phyloP scores from a whole-genome alignment of 2,797 vertebrate genomes.

The Chiloscyllium punctatum region DNA sequence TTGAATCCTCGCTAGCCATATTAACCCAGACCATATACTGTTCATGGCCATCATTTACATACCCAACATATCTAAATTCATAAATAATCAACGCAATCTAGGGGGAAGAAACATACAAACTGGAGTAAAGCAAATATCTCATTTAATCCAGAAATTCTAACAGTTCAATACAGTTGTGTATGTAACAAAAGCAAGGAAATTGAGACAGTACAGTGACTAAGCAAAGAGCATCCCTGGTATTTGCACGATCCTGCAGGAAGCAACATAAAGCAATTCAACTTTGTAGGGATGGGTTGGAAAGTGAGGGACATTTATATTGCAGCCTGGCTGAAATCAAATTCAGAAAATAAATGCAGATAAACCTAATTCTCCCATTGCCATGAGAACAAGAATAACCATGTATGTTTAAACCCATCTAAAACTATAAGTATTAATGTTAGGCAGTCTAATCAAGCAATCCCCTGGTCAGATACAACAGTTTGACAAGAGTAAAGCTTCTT shows the following conservation, averaged over 20 bases:
- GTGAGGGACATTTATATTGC: background rate
- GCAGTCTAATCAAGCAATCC: background rate
- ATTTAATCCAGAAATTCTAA: background rate
- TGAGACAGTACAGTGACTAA: background rate
- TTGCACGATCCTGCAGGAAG: background rate
- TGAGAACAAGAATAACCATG: background rate
- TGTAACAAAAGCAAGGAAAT: background rate
- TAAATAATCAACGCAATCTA: background rate
- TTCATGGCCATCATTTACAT: background rate
- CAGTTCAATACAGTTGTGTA: background rate
- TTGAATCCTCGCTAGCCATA: no score
- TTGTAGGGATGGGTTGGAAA: background rate
- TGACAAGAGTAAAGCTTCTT: background rate
- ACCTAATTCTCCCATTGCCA: background rate
- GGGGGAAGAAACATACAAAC: no score
- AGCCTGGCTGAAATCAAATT: background rate
- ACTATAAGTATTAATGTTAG: background rate
- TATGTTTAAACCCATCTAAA: background rate
- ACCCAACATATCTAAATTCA: background rate
- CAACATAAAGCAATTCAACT: background rate
- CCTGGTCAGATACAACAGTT: background rate
- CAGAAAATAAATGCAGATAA: background rate
- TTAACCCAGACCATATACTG: background rate
- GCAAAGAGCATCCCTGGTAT: background rate
- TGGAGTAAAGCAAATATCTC: background rate